A percentile compares a stretch with the other conserved stretches of the same genome.
Conservation (phyloP, 2,888 invertebrate species). For the Lasioglossum villosulum region DNA sequence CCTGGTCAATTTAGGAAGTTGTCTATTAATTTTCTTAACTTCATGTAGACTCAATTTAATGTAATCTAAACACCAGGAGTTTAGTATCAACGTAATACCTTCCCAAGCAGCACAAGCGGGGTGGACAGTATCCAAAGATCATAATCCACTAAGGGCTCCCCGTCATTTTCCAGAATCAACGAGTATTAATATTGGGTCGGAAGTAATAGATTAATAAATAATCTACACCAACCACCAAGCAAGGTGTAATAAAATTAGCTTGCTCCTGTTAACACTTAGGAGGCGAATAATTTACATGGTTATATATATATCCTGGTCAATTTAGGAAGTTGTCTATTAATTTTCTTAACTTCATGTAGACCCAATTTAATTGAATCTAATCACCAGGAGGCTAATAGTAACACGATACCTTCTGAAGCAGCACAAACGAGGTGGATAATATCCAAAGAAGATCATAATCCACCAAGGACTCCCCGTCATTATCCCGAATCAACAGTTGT, state of each 20-base stretch:
- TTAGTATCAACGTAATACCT: too few species aligned
- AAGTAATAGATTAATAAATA: not conserved
- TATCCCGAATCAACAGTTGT: constrained; percentile 15
- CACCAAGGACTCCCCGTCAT: not conserved
- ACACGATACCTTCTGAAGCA: not conserved
- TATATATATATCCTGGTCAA: not conserved
- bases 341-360: not conserved
- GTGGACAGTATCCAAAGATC: too few species aligned
- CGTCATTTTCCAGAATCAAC: too few species aligned
- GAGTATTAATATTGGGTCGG: not conserved
- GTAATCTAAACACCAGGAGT: too few species aligned
- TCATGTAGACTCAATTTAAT: too few species aligned
- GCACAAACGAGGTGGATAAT: not conserved
- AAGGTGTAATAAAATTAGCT: not conserved
- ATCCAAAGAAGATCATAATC: not conserved
- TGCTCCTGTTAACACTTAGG: not conserved
- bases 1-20: not conserved
- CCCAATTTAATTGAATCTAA: not conserved
- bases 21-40: not conserved
- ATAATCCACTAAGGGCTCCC: too few species aligned
- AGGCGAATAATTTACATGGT: not conserved
- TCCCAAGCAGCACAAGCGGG: too few species aligned
- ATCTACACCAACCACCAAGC: not conserved
- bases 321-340: not conserved
- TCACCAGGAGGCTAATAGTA: not conserved